Conservation (phyloP, 2,113 vertebrate genomes). For the Pituophis catenifer region DNA sequence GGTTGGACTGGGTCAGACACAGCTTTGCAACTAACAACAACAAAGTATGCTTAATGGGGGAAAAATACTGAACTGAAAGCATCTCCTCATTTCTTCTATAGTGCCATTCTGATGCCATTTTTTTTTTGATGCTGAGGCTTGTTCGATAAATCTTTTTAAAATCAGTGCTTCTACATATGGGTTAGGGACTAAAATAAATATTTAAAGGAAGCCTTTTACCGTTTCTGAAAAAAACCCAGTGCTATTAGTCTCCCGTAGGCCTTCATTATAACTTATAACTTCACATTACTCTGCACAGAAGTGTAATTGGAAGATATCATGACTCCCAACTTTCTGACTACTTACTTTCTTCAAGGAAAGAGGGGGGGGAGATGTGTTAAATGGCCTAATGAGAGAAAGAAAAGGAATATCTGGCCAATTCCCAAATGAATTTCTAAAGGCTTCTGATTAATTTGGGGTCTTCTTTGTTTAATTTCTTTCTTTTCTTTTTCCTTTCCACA, state of each 20-base stretch:
- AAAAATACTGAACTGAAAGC: neutral
- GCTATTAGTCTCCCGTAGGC: slow-evolving; percentile 54
- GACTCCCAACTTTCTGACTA: slow-evolving; percentile 6
- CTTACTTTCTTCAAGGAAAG: slow-evolving; percentile 23
- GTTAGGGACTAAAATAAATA: slow-evolving; percentile 44
- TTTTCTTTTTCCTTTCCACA: neutral
- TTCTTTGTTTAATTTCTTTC: slow-evolving; percentile 13
- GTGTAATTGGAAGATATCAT: slow-evolving; percentile 41
- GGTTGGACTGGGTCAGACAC: too few relatives aligned
- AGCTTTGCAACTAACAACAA: too few relatives aligned
- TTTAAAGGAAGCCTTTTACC: slow-evolving; percentile 31
- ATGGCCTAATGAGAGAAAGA: slow-evolving; percentile 26
- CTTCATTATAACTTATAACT: slow-evolving; percentile 50
- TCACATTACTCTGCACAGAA: slow-evolving; percentile 31
- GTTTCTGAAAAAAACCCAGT: neutral
- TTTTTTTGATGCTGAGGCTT: slow-evolving; percentile 5
- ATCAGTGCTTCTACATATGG: slow-evolving; percentile 29
- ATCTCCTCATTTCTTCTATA: neutral
- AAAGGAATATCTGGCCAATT: slow-evolving; percentile 18
- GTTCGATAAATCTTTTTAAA: slow-evolving; percentile 11
- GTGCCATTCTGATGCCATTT: neutral
- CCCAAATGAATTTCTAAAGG: slow-evolving; percentile 33
- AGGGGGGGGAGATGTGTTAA: neutral
- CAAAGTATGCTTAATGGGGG: neutral
- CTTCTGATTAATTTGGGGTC: neutral